These are phyloP conservation scores for Philhelius pedissequus DNA, from an alignment of 2,888 invertebrate species.

Conservation along the genomic window DNA sequence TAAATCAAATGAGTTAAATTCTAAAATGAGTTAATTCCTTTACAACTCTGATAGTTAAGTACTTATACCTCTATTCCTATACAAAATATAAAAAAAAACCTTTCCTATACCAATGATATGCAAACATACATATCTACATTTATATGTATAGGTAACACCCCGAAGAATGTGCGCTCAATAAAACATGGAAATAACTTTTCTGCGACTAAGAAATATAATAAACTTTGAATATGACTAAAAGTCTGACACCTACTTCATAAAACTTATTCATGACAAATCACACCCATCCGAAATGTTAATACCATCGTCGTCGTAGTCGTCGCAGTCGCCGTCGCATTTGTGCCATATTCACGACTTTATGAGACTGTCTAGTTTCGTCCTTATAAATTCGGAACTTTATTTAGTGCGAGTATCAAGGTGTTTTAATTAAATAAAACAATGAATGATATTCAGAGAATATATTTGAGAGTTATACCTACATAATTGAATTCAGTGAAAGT, in stretches of 20 bases:
- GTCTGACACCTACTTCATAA: constrained; percentile 29
- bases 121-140: too few relatives aligned
- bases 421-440: constrained; percentile 56
- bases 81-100: background rate
- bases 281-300: constrained; percentile 5
- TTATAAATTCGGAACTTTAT: background rate
- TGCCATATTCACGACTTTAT: background rate
- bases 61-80: too few relatives aligned
- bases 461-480: constrained; percentile 4
- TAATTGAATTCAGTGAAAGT: constrained; percentile 51
- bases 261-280: constrained; percentile 38
- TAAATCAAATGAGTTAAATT: too few relatives aligned
- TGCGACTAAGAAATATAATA: constrained; percentile 9
- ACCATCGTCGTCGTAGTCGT: background rate
- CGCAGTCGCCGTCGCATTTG: background rate
- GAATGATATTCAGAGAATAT: constrained; percentile 40
- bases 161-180: constrained; percentile 30
- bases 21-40: too few relatives aligned
- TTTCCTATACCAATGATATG: background rate
- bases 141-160: background rate
- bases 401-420: constrained; percentile 21
- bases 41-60: too few relatives aligned
- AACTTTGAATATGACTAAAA: constrained; percentile 23
- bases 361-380: background rate
- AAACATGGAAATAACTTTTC: constrained; percentile 28